Evolutionary conservation across 2,113 vertebrate species (phyloP).

Genomic region (Cariama cristata): DNA sequence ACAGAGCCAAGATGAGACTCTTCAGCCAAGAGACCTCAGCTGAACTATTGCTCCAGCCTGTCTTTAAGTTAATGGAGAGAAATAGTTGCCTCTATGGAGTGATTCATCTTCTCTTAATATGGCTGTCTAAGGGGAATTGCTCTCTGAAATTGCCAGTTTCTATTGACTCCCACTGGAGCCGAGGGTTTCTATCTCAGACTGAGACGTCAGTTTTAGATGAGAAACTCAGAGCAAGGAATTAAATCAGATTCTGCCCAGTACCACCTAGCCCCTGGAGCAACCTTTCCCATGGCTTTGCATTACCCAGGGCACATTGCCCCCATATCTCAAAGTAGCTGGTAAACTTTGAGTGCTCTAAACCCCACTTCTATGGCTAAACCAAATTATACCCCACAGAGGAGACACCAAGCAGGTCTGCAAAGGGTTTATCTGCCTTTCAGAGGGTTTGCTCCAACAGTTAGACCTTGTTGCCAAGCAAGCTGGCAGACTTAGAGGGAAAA

Average conservation of each 20-base stretch:
- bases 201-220: background rate
- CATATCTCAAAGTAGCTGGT: background rate
- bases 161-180: background rate
- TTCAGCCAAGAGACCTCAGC: background rate
- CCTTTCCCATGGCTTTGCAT: background rate
- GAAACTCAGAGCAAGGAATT: background rate
- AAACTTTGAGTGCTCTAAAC: background rate
- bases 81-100: background rate
- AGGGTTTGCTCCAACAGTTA: background rate
- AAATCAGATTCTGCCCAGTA: background rate
- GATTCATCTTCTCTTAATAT: constrained; percentile 9
- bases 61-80: constrained; percentile 46
- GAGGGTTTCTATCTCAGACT: background rate
- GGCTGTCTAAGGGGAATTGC: background rate
- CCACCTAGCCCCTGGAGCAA: background rate
- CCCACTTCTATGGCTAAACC: background rate
- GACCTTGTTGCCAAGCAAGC: background rate
- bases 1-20: background rate
- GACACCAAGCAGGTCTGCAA: background rate
- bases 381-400: background rate
- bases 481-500: background rate
- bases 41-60: background rate
- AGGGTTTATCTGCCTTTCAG: background rate
- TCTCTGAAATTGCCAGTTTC: constrained; percentile 33
- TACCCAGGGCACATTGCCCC: background rate